Evolutionary conservation across 2,797 vertebrate genomes (phyloP), one percentile per base, ranked within the genome.

Genomic region (Bovichtus variegatus): DNA sequence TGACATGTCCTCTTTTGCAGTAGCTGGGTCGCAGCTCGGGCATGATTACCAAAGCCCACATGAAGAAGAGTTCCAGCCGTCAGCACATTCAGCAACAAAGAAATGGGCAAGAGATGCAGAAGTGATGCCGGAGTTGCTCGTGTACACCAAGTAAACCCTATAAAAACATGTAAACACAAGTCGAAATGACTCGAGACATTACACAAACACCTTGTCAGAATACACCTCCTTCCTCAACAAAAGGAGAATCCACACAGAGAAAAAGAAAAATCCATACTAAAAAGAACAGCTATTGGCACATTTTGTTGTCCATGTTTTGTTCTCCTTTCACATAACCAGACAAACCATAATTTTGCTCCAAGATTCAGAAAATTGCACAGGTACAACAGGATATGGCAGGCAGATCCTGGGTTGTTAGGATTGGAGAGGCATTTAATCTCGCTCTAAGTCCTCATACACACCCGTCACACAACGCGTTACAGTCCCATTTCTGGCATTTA

Each of bases 1-100:
- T 81, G 76, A 86, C 78, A 44, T 41, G 70, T 82, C 77, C 77
- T 78, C 67, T 75, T 76, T 83, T 79, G 76, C 64, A 68, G 71
- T 9, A 49, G 68, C 41, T 40, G 54, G 66, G 67, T 64, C 31
- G 25, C 0, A 29, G 71, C 67, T 67, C 63, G 54, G 34, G 36
- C 50, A 53, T 58, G 47, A 84, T 82, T 84, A 76, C n/a, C 44
- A 60, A 50, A 81, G 59, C 77, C 49, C 38, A 34, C 43, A 2
- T 34, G 47, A 76, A 47, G 51, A 49, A 58, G 72, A 63, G 71
- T 76, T 57, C 61, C 34, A 60, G 57, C 23, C 12, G 1, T 82
- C 75, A 63, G 51, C 73, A 67, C 43, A 36, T 44, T 67, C 60
- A 59, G 62, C 23, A 54, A 59, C 2, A 53, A 34, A 46, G 11